A percentile compares a stretch with the other conserved stretches of the same genome.
These are phyloP conservation scores for Chamaetylas fuelleborni DNA, from an alignment of 2,113 vertebrate genomes.

Conservation along the genomic window DNA sequence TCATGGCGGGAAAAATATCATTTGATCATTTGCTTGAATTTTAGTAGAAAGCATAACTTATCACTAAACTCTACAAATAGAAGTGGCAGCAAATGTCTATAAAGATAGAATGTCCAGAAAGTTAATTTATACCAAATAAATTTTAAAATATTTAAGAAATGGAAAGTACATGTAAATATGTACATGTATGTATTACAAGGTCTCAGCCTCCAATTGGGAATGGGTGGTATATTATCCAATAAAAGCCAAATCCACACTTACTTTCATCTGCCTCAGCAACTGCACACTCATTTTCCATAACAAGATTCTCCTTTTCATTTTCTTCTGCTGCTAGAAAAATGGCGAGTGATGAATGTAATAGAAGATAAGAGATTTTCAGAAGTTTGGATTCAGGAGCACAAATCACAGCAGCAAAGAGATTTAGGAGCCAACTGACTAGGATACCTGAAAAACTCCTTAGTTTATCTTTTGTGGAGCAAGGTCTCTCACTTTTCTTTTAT, in stretches of 20 bases:
- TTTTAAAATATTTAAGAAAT: background rate
- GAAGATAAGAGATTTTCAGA: background rate
- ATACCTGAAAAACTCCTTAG: background rate
- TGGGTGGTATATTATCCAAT: background rate
- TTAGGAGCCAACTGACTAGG: background rate
- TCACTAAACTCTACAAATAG: background rate
- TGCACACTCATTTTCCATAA: background rate
- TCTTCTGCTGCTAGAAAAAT: background rate
- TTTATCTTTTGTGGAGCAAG: background rate
- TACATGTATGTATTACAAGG: background rate
- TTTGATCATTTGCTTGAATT: background rate
- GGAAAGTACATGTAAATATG: background rate
- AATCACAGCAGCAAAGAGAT: background rate
- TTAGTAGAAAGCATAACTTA: background rate
- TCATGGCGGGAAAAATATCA: fast-evolving
- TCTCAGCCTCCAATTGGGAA: background rate
- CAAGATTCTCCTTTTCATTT: background rate
- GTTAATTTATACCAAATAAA: background rate
- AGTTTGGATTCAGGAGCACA: background rate
- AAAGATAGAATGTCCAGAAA: background rate
- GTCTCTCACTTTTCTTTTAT: background rate
- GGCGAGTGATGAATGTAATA: background rate
- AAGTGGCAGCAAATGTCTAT: background rate
- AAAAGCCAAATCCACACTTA: background rate
- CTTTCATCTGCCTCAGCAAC: background rate